phyloP scores from a whole-genome alignment of 2,113 vertebrate species.

The Ctenodactylus gundi region DNA sequence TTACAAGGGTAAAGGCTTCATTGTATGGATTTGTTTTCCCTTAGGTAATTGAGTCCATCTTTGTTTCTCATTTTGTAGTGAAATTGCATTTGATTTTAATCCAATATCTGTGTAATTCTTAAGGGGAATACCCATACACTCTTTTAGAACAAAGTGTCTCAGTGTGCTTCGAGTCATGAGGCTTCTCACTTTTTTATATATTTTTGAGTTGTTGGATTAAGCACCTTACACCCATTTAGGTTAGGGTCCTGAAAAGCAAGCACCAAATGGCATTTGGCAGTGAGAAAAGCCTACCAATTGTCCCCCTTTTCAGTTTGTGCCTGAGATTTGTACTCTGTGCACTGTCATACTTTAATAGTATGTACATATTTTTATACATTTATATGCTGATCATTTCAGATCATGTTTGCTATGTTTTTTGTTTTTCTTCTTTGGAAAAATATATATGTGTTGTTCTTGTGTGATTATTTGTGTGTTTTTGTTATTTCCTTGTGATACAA shows the following conservation, averaged over 20 bases:
- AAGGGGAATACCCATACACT: background rate
- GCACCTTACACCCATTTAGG: background rate
- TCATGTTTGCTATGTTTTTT: background rate
- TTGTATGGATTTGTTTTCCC: background rate
- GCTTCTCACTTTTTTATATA: background rate
- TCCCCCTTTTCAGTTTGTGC: background rate
- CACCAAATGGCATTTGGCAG: background rate
- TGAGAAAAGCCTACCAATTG: background rate
- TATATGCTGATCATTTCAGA: background rate
- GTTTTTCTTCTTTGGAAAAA: background rate
- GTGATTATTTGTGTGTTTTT: background rate
- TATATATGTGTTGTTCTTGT: background rate
- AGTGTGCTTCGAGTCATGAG: background rate
- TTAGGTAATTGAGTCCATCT: slow-evolving; percentile 45
- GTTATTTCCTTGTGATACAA: background rate
- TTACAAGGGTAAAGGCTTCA: background rate
- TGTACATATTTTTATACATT: background rate
- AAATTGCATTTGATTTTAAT: slow-evolving; percentile 60
- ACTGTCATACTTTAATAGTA: background rate
- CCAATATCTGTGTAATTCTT: background rate
- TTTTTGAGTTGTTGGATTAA: background rate
- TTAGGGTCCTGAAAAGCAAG: slow-evolving; percentile 31
- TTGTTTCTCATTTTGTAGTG: slow-evolving; percentile 51
- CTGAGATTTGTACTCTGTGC: background rate
- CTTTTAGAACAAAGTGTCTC: background rate